Conservation (phyloP, 2,888 invertebrate genomes). For the Coecobrya sp. region DNA sequence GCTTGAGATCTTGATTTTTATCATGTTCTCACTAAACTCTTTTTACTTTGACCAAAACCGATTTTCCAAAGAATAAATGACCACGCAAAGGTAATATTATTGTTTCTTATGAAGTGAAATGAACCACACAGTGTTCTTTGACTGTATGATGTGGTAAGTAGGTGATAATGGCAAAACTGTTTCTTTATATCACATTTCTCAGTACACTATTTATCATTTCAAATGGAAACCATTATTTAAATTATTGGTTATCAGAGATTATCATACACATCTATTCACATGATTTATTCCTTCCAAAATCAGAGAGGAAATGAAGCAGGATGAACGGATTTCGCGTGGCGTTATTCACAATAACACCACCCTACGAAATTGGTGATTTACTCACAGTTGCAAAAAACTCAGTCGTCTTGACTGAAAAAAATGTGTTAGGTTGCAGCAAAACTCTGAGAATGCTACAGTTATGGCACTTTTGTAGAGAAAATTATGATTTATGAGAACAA, state of each 20-base stretch:
- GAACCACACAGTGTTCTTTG: no score
- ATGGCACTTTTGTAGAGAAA: constrained; percentile 22
- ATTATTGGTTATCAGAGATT: not conserved
- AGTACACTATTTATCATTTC: no score
- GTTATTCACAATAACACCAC: not conserved
- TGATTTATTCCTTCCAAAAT: not conserved
- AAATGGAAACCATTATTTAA: no score
- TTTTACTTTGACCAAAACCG: not conserved
- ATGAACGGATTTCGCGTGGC: not conserved
- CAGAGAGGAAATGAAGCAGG: not conserved
- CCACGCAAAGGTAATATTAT: not conserved
- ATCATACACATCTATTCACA: not conserved
- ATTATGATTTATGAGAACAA: constrained; percentile 71
- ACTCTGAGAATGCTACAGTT: not conserved
- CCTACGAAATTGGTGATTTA: not conserved
- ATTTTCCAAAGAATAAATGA: not conserved
- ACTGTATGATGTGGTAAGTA: no score
- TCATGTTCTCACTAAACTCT: not conserved
- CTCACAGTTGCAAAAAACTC: not conserved
- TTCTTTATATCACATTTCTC: no score
- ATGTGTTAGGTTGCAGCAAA: not conserved
- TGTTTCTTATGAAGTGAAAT: no score
- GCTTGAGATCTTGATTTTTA: not conserved
- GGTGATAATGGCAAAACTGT: no score
- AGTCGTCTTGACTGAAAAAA: not conserved